These are phyloP conservation scores for Chaetorhynchus papuensis DNA, from an alignment of 2,113 vertebrate genomes.

Conservation along the genomic window DNA sequence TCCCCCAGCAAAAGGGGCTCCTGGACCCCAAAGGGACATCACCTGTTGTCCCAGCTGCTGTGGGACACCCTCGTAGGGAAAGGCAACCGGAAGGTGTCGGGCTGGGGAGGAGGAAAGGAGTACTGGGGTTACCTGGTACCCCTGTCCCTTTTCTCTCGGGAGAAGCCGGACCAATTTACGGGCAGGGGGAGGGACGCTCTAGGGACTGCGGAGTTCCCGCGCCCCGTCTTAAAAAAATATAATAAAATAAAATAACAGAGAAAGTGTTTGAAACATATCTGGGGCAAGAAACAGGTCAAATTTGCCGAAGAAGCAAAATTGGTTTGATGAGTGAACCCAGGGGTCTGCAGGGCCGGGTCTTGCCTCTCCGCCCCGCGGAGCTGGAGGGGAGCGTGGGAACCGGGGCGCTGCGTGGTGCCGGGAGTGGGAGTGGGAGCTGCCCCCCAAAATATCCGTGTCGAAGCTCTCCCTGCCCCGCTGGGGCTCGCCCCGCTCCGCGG, in stretches of 20 bases:
- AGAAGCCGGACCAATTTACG: not conserved
- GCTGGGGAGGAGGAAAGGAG: not conserved
- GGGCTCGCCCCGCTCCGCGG: rapidly evolving
- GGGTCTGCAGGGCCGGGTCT: not conserved
- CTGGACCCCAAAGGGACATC: no score
- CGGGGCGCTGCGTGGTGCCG: rapidly evolving
- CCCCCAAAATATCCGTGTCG: rapidly evolving
- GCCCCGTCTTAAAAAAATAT: not conserved
- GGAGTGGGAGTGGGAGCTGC: rapidly evolving
- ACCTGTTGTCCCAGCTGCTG: not conserved
- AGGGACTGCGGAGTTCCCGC: not conserved
- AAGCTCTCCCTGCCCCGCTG: no score
- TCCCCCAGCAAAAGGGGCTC: not conserved
- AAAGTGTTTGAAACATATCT: not conserved
- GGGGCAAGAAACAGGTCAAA: conserved; percentile 55
- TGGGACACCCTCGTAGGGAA: rapidly evolving
- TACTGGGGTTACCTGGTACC: no score
- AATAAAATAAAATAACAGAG: not conserved
- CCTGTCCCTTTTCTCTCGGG: not conserved
- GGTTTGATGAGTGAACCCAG: not conserved
- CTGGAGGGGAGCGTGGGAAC: no score
- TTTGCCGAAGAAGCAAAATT: not conserved
- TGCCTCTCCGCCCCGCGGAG: not conserved
- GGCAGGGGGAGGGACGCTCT: not conserved
- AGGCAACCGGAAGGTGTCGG: rapidly evolving